Evolutionary conservation across 2,888 invertebrate genomes (phyloP).

Genomic region (Cyclophora albipunctata): DNA sequence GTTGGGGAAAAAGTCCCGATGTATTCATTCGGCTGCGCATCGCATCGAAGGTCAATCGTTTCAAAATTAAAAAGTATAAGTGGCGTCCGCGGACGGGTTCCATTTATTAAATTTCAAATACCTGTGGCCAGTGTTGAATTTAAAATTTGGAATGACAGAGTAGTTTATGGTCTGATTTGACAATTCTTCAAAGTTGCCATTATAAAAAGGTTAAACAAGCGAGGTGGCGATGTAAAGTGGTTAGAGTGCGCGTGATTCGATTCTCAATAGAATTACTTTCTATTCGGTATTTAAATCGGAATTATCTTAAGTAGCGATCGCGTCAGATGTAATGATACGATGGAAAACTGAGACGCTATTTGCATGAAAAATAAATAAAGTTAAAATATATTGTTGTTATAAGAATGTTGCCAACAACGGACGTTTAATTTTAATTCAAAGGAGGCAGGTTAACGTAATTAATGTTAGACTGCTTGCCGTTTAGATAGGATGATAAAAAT

Average conservation of each 20-base stretch:
- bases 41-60: conserved; percentile 66
- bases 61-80: conserved; percentile 74
- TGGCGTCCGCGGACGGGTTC: conserved; percentile 40
- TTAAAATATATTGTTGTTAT: too few species aligned
- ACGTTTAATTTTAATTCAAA: too few species aligned
- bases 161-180: too few species aligned
- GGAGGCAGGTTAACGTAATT: too few species aligned
- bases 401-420: too few species aligned
- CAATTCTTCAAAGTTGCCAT: background rate
- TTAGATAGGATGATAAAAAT: too few species aligned
- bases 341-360: too few species aligned
- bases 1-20: conserved; percentile 44
- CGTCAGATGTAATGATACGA: background rate
- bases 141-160: conserved; percentile 42
- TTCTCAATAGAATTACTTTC: conserved; percentile 17
- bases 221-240: too few species aligned
- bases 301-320: conserved; percentile 4
- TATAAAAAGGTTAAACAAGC: too few species aligned
- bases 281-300: conserved; percentile 13
- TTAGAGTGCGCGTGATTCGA: too few species aligned
- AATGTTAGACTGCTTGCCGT: too few species aligned
- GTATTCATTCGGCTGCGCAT: conserved; percentile 54
- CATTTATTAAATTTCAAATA: conserved; percentile 72
- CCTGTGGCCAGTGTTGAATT: conserved; percentile 64
- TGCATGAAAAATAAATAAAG: too few species aligned